phyloP scores from a whole-genome alignment of 2,888 invertebrate species.

The Drosophila percnosoma region DNA sequence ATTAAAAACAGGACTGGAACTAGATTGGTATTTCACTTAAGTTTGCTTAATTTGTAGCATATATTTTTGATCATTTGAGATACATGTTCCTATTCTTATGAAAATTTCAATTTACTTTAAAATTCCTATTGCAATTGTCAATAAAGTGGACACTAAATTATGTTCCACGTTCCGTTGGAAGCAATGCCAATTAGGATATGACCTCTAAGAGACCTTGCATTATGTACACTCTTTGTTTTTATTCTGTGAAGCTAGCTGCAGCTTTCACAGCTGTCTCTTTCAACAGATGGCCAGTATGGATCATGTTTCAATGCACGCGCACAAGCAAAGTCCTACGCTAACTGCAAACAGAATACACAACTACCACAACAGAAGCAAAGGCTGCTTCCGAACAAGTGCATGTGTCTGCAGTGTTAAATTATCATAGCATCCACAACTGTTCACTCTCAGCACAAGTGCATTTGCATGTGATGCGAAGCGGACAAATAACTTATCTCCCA shows the following conservation, averaged over 20 bases:
- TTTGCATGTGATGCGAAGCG: not conserved
- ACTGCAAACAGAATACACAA: not conserved
- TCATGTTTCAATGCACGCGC: not conserved
- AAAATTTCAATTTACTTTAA: not conserved
- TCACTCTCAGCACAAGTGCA: not conserved
- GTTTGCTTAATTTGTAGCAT: not conserved
- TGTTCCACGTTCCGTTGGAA: not conserved
- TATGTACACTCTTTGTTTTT: not conserved
- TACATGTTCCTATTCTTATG: not conserved
- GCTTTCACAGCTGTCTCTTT: not conserved
- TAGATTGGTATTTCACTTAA: not conserved
- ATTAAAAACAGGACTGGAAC: conserved; percentile 2
- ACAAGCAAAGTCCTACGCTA: not conserved
- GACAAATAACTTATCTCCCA: not conserved
- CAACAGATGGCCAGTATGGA: not conserved
- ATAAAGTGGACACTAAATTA: not conserved
- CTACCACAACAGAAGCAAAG: not conserved
- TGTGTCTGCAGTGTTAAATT: not conserved
- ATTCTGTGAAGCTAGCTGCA: not conserved
- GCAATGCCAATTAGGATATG: not conserved
- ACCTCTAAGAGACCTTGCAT: rapidly evolving
- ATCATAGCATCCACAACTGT: not conserved
- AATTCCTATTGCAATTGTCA: not conserved
- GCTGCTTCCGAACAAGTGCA: not conserved
- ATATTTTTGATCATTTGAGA: not conserved